Conservation (phyloP, 2,797 vertebrate genomes). For the Sebastes cheni region DNA sequence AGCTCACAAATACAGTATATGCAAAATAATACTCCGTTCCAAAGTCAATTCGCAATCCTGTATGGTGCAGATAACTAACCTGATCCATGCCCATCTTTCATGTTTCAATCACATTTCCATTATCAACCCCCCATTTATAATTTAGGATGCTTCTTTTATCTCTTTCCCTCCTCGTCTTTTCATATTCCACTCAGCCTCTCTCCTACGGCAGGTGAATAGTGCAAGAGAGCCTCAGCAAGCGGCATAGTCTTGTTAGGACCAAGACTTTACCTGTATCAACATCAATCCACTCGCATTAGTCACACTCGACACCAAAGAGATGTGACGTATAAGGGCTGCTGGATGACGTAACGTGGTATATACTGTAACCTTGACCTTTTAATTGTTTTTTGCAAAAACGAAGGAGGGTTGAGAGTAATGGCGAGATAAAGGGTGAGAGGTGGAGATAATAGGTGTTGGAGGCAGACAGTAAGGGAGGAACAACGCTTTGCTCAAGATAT, state of each 20-base stretch:
- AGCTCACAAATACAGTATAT: not conserved
- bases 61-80: slow-evolving; percentile 14
- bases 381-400: slow-evolving; percentile 19
- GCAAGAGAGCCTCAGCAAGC: not conserved
- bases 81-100: slow-evolving; percentile 29
- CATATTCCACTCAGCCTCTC: not conserved
- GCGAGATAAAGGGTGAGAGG: too few species aligned
- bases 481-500: too few species aligned
- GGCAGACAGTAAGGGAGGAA: too few species aligned
- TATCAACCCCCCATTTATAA: slow-evolving; percentile 46
- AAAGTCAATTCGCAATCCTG: not conserved
- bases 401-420: not conserved
- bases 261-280: not conserved
- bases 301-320: not conserved
- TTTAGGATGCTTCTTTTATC: slow-evolving; percentile 39
- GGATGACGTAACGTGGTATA: not conserved
- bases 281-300: not conserved
- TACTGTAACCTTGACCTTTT: slow-evolving; percentile 5
- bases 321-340: not conserved
- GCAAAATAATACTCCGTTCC: not conserved
- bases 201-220: not conserved
- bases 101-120: slow-evolving; percentile 49
- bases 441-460: too few species aligned
- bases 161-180: slow-evolving; percentile 7
- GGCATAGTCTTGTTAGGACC: not conserved